A percentile compares a stretch with the other conserved stretches of the same genome.
phyloP scores from a whole-genome alignment of 2,113 vertebrate genomes.

The Pseudonaja textilis region DNA sequence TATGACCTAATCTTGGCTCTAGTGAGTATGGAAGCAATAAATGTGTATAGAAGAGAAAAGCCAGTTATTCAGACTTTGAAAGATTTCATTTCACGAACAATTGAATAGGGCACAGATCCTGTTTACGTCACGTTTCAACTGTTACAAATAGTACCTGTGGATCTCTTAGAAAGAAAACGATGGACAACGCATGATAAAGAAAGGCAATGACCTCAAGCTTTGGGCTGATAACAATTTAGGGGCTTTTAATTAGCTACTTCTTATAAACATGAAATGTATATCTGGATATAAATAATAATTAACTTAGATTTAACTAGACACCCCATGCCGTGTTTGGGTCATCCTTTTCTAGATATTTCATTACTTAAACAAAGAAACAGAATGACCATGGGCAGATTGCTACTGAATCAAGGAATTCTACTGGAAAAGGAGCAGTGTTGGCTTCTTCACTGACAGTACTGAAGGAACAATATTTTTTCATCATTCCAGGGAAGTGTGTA shows the following conservation, averaged over 20 bases:
- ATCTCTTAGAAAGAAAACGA: constrained; percentile 37
- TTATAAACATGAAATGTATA: constrained; percentile 17
- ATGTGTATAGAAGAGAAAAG: neutral
- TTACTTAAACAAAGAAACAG: neutral
- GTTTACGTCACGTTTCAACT: constrained; percentile 20
- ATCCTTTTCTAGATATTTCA: neutral
- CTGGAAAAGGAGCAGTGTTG: neutral
- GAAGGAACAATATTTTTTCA: neutral
- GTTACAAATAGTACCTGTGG: constrained; percentile 8
- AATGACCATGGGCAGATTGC: neutral
- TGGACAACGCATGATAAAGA: constrained; percentile 44
- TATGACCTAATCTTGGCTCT: constrained; percentile 7
- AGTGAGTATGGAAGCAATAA: neutral
- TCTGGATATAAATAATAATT: constrained; percentile 14
- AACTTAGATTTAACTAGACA: neutral
- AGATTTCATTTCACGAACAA: neutral
- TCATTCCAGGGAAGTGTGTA: neutral
- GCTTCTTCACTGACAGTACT: neutral
- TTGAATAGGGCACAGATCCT: neutral
- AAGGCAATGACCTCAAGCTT: constrained; percentile 39
- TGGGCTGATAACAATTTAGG: constrained; percentile 31
- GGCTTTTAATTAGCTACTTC: constrained; percentile 22
- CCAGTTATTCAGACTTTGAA: neutral
- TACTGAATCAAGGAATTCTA: neutral
- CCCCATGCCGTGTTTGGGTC: neutral